These are phyloP conservation scores for Meloidogyne floridensis DNA, from an alignment of 1,140 invertebrate genomes.

Conservation along the genomic window DNA sequence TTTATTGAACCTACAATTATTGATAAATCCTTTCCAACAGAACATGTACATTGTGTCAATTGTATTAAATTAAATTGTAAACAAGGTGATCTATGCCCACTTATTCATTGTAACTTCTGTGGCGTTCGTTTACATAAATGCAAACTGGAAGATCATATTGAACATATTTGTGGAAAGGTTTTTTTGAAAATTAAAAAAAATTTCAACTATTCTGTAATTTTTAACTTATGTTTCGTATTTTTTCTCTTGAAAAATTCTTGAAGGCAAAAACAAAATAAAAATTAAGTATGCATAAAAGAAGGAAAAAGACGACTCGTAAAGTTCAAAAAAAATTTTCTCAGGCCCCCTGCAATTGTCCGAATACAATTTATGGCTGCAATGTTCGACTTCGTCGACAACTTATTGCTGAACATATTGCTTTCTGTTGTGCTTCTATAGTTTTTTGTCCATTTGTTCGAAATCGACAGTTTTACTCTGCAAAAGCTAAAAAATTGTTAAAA, in stretches of 20 bases:
- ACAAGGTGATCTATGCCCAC: neutral
- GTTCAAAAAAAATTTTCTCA: neutral
- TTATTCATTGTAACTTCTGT: constrained; percentile 1
- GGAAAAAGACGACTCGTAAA: too few relatives aligned
- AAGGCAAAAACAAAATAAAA: too few relatives aligned
- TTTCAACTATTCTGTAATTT: too few relatives aligned
- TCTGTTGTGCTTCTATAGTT: constrained; percentile 17
- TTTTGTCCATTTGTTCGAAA: constrained; percentile 24
- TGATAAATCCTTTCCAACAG: neutral
- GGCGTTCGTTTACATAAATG: constrained; percentile 19
- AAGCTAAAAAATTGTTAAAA: constrained; percentile 16
- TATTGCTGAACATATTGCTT: constrained; percentile 1
- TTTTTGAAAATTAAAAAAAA: neutral
- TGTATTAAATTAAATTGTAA: neutral
- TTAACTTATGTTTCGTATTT: too few relatives aligned
- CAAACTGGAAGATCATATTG: constrained; percentile 18
- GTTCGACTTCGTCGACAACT: constrained; percentile 14
- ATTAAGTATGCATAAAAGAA: too few relatives aligned
- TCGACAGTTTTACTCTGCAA: constrained; percentile 15
- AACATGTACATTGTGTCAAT: neutral
- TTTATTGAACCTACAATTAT: neutral
- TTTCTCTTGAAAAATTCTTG: too few relatives aligned
- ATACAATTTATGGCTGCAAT: constrained; percentile 15
- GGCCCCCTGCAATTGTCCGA: constrained; percentile 7
- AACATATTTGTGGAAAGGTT: constrained; percentile 17